Percentiles rank a stretch among this genome's conserved stretches.
Conservation (phyloP, 2,888 invertebrate species). For the Spodoptera exigua region DNA sequence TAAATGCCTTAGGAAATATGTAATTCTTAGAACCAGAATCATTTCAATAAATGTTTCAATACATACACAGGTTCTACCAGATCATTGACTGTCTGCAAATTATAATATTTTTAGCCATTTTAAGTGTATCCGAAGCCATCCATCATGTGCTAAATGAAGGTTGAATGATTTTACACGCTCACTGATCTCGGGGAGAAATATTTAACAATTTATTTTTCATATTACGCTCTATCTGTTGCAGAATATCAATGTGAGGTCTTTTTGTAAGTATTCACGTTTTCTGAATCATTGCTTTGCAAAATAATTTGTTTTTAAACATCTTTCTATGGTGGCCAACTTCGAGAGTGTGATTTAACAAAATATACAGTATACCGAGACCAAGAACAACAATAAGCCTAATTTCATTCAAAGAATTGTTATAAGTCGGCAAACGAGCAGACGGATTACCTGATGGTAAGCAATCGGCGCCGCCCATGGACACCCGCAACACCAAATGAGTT, state of each 20-base stretch:
- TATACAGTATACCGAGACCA: too few species aligned
- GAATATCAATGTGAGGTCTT: neutral
- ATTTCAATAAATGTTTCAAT: neutral
- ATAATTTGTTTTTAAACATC: too few species aligned
- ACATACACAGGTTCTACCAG: slow-evolving; percentile 2
- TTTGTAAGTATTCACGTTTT: neutral
- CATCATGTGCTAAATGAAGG: slow-evolving; percentile 47
- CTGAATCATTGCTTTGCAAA: neutral
- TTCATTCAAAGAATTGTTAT: too few species aligned
- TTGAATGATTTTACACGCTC: slow-evolving; percentile 50
- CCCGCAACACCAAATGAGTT: too few species aligned
- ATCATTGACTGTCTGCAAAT: slow-evolving; percentile 34
- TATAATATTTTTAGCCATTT: slow-evolving; percentile 38
- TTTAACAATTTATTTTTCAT: slow-evolving; percentile 36
- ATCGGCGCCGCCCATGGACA: too few species aligned
- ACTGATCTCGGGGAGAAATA: slow-evolving; percentile 24
- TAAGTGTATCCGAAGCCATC: slow-evolving; percentile 35
- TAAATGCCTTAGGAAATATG: too few species aligned
- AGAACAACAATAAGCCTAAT: too few species aligned
- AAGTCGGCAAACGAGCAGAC: too few species aligned
- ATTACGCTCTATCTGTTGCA: slow-evolving; percentile 3
- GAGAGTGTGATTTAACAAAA: too few species aligned
- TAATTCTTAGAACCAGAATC: neutral
- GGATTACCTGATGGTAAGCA: too few species aligned
- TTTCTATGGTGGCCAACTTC: too few species aligned